A percentile compares a stretch with the other conserved stretches of the same genome.
Evolutionary conservation across 2,797 vertebrate species (phyloP).

Genomic region (Argyrosomus regius): DNA sequence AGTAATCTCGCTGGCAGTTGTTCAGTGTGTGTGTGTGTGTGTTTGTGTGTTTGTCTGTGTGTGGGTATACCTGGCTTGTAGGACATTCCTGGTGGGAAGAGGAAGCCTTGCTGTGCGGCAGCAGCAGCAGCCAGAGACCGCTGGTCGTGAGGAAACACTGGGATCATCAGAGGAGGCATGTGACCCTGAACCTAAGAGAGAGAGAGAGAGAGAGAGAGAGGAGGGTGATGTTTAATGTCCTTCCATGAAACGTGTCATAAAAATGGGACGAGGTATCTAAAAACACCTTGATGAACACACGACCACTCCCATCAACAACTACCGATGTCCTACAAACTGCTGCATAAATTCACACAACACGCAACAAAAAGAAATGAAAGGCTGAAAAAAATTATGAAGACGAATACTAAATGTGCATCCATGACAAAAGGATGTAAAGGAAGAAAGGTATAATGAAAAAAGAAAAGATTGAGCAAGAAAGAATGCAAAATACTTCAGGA

Average conservation of each 20-base stretch:
- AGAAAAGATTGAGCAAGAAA: background rate
- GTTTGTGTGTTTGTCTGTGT: slow-evolving; percentile 7
- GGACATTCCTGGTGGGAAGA: slow-evolving; percentile 94
- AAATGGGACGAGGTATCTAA: background rate
- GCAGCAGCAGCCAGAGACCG: slow-evolving; percentile 94
- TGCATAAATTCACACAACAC: background rate
- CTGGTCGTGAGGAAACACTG: slow-evolving; percentile 98
- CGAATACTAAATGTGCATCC: background rate
- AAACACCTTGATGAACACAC: background rate
- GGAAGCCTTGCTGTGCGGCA: slow-evolving; percentile 96
- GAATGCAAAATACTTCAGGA: background rate
- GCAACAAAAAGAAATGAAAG: slow-evolving; percentile 4
- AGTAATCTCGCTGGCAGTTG: background rate
- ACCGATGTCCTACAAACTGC: background rate
- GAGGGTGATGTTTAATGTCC: background rate
- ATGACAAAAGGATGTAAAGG: background rate
- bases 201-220: background rate
- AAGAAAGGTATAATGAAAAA: background rate
- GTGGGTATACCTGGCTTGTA: slow-evolving; percentile 93
- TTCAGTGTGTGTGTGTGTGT: background rate
- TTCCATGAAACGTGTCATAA: background rate
- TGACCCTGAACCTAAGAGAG: slow-evolving; percentile 94
- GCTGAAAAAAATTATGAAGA: background rate
- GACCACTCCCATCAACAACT: background rate
- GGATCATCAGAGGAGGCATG: slow-evolving; percentile 98